Base-by-base conservation (phyloP, 2,797 vertebrate species). In the Acomys russatus region DNA sequence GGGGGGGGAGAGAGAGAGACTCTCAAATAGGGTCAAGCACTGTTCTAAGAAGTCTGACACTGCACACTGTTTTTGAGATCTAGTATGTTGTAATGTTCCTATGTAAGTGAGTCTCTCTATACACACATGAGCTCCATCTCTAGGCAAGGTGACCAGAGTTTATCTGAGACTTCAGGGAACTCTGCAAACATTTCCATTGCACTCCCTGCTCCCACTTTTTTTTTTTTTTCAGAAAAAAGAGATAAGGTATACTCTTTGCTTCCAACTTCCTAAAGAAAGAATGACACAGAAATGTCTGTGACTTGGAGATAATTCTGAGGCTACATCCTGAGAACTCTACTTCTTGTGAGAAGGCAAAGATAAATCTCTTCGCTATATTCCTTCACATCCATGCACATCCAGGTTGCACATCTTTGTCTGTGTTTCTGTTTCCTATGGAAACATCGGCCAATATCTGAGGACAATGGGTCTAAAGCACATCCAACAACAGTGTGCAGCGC, bases 321-420 rank as follows among this genome's bases (percentile, higher is more conserved):
- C 11, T 49, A 23, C 61, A 76, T 82, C 12, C 3, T n/a, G 96
- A 90, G 49, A 18, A 30, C 86, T n/a, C 28, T 9, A 10, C 15
- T 20, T 25, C 38, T 30, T 77, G 77, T 82, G 82, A 30, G 30
- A 95, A 84, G 64, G 92, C 17, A 93, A 87, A 84, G 95, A 70
- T 14, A 35, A 68, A 51, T 33, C 17, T 87, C 91, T 90, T 79
- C 23, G 92, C 6, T 88, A 44, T 30, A 82, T 90, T 28, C 59
- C 38, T 80, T 93, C 54, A 76, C 30, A 86, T 64, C 82, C 68
- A 35, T 2, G 70, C 3, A 44, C 18, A 73, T 90, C 80, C 9
- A 25, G 6, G 56, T 12, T 56, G 0, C 49, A 20, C 2, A 25
- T 86, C 1, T 64, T 63, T 77, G 9, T 71, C 8, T 79, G 44